Conservation (phyloP, 2,797 vertebrate species). For the Paguma larvata region DNA sequence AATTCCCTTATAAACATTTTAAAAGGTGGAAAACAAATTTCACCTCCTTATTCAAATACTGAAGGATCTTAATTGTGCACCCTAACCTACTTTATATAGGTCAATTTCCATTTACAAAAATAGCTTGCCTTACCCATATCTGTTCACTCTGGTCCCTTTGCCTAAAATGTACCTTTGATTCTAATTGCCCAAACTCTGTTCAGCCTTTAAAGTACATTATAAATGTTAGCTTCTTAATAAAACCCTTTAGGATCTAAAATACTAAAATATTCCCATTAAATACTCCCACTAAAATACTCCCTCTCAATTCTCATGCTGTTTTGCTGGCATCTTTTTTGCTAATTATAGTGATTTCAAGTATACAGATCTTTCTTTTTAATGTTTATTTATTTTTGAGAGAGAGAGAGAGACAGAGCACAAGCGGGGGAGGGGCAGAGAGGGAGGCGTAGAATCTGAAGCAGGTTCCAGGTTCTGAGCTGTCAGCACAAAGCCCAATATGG, state of each 20-base stretch:
- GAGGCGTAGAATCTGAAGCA: too few relatives aligned
- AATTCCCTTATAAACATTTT: conserved; percentile 24
- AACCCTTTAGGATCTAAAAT: conserved; percentile 17
- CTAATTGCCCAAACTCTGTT: conserved; percentile 11
- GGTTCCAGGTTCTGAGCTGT: too few relatives aligned
- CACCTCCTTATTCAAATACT: neutral
- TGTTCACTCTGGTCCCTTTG: neutral
- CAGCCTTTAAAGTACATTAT: conserved; percentile 32
- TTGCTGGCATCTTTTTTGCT: conserved; percentile 21
- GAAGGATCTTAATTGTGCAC: neutral
- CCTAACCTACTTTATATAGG: neutral
- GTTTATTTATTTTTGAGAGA: too few relatives aligned
- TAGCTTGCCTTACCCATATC: neutral
- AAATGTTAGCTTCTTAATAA: conserved; percentile 48
- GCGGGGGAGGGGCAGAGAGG: too few relatives aligned
- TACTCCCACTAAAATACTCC: neutral
- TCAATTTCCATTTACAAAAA: conserved; percentile 47
- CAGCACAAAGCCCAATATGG: too few relatives aligned
- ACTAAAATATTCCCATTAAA: neutral
- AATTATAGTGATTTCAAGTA: conserved; percentile 31
- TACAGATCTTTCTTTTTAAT: neutral
- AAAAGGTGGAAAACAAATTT: conserved; percentile 33
- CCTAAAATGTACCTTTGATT: conserved; percentile 1
- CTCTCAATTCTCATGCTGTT: neutral
- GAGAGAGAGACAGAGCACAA: too few relatives aligned